Conservation (phyloP, 2,888 invertebrate genomes). For the Oscheius onirici region DNA sequence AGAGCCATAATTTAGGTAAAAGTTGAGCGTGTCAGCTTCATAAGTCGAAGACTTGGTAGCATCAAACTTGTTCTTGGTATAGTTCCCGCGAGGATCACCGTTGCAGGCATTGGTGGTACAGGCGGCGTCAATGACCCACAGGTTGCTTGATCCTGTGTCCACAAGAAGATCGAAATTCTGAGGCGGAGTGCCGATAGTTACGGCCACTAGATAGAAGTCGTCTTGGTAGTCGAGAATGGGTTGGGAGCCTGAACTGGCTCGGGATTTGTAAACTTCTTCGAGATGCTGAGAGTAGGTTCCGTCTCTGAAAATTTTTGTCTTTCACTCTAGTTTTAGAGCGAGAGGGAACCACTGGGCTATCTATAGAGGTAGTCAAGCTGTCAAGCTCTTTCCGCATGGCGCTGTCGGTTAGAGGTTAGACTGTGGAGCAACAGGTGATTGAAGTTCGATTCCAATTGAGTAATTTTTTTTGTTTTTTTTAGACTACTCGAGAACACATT, state of each 20-base stretch:
- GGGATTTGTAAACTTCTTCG: constrained; percentile 18
- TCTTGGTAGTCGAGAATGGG: constrained; percentile 47
- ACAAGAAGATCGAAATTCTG: constrained; percentile 39
- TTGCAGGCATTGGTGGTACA: constrained; percentile 38
- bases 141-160: constrained; percentile 48
- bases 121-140: constrained; percentile 47
- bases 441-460: no score
- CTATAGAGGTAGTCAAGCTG: no score
- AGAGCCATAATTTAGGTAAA: constrained; percentile 63
- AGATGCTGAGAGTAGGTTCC: constrained; percentile 26
- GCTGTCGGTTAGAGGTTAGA: no score
- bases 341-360: no score
- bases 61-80: constrained; percentile 60
- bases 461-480: no score
- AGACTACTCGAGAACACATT: no score
- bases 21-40: constrained; percentile 45
- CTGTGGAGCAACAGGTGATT: no score
- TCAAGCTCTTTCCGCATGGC: no score
- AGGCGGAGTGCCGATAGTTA: constrained; percentile 46
- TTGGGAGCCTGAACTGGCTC: constrained; percentile 21
- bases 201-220: constrained; percentile 51
- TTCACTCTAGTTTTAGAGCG: no score
- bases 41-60: constrained; percentile 59
- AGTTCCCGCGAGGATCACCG: constrained; percentile 34
- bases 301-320: constrained; percentile 6